Conservation (phyloP, 2,797 vertebrate genomes). For the Rallus crepitans region DNA sequence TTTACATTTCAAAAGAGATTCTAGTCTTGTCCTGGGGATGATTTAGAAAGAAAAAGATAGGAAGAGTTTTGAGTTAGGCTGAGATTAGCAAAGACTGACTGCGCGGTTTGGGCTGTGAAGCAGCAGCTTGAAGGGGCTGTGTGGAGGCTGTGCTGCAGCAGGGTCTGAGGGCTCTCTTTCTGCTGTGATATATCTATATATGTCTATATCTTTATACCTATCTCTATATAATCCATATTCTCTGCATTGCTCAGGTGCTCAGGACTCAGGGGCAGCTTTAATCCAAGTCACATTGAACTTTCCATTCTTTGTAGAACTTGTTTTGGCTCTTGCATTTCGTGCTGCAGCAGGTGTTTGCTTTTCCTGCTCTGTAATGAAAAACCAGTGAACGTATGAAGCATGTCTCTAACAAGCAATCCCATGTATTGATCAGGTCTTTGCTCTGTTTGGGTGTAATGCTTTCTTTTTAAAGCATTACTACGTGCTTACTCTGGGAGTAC, state of each 20-base stretch:
- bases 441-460: neutral
- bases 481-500: neutral
- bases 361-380: neutral
- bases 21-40: constrained; percentile 48
- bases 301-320: neutral
- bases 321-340: neutral
- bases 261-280: neutral
- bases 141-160: neutral
- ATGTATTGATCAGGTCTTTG: neutral
- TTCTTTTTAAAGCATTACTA: neutral
- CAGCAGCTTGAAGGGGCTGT: neutral
- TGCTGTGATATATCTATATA: neutral
- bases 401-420: neutral
- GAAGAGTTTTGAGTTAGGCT: neutral
- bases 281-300: neutral
- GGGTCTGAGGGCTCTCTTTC: too few species aligned
- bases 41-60: constrained; percentile 25
- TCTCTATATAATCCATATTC: too few species aligned
- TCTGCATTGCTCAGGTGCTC: neutral
- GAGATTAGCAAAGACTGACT: neutral
- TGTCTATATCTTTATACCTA: too few species aligned
- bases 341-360: neutral
- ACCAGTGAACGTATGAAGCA: neutral
- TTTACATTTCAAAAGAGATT: constrained; percentile 66
- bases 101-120: neutral